Conservation (phyloP, 2,797 vertebrate genomes). For the Luscinia luscinia region DNA sequence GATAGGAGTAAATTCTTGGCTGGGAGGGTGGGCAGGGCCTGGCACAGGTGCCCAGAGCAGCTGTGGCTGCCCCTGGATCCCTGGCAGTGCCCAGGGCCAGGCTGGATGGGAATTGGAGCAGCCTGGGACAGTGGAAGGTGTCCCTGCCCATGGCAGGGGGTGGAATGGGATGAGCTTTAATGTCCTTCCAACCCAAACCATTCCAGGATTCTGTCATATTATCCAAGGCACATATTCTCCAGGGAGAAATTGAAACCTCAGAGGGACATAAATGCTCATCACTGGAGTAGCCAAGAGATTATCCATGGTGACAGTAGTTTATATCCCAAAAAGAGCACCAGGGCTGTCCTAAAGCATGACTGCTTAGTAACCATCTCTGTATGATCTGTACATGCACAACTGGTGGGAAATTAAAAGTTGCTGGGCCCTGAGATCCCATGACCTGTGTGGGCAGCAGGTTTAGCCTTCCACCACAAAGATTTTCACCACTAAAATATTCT, state of each 20-base stretch:
- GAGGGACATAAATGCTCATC: not conserved
- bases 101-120: rapidly evolving
- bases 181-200: not conserved
- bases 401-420: not conserved
- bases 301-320: not conserved
- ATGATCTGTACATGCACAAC: rapidly evolving
- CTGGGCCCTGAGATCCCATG: not conserved
- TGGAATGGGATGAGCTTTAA: rapidly evolving
- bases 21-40: rapidly evolving
- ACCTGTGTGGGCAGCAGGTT: rapidly evolving
- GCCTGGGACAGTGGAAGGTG: rapidly evolving
- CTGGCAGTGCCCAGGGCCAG: not conserved
- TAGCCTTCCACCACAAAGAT: rapidly evolving
- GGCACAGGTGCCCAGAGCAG: not conserved
- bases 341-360: not conserved
- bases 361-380: not conserved
- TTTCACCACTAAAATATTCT: not conserved
- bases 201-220: too few species aligned
- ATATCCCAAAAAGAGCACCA: rapidly evolving
- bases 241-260: not conserved
- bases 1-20: not conserved
- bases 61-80: not conserved
- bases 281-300: rapidly evolving
- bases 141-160: rapidly evolving
- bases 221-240: rapidly evolving